phyloP scores from a whole-genome alignment of 37 sponge, comb jelly and placozoan genomes.

The Crambe crambe region DNA sequence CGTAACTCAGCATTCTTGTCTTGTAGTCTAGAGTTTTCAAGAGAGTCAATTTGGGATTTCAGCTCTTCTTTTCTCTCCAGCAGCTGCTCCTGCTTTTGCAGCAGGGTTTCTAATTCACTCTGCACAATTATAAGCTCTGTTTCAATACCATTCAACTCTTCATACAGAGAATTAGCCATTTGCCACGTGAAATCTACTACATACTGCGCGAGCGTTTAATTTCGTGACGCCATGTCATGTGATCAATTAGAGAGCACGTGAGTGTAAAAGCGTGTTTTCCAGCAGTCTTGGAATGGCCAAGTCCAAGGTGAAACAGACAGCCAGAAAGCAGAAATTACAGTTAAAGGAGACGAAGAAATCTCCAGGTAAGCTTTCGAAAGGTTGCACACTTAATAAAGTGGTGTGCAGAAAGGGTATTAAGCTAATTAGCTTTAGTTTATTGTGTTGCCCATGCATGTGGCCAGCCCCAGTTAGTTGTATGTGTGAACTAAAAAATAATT shows the following conservation, averaged over 20 bases:
- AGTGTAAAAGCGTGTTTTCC: too few species aligned
- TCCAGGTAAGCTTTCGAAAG: too few species aligned
- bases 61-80: conserved; percentile 38
- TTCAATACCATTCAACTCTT: conserved; percentile 6
- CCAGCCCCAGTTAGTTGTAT: too few species aligned
- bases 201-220: too few species aligned
- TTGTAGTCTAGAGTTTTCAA: background rate
- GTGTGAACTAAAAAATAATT: too few species aligned
- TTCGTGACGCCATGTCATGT: too few species aligned
- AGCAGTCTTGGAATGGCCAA: background rate
- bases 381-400: too few species aligned
- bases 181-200: too few species aligned
- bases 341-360: background rate
- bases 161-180: background rate
- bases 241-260: too few species aligned
- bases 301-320: background rate
- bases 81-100: conserved; percentile 38
- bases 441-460: too few species aligned
- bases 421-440: background rate
- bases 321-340: background rate
- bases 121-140: conserved; percentile 11
- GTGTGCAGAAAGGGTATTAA: background rate
- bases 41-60: conserved; percentile 19
- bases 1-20: background rate
- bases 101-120: conserved; percentile 17